Evolutionary conservation across 2,797 vertebrate genomes (phyloP).

Genomic region (Emys orbicularis): DNA sequence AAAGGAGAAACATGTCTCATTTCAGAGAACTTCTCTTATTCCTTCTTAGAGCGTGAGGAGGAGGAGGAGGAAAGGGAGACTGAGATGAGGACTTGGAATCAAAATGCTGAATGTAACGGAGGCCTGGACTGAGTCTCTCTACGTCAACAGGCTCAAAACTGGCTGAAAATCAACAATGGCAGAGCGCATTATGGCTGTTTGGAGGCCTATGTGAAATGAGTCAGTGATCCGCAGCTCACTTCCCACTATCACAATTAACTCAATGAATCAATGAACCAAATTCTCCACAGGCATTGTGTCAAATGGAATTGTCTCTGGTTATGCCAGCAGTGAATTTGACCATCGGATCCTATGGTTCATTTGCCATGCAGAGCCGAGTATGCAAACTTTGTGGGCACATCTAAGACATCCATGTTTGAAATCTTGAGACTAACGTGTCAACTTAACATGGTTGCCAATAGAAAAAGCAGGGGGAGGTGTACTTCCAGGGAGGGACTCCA

Average conservation of each 20-base stretch:
- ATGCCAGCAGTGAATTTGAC: background rate
- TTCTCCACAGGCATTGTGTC: background rate
- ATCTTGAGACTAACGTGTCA: background rate
- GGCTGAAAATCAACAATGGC: background rate
- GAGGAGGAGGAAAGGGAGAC: rapidly evolving
- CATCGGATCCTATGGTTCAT: rapidly evolving
- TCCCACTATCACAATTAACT: background rate
- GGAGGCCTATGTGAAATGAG: background rate
- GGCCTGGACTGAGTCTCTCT: background rate
- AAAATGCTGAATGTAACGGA: rapidly evolving
- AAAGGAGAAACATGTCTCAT: background rate
- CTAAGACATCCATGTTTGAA: background rate
- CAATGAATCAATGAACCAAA: rapidly evolving
- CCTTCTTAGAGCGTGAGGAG: background rate
- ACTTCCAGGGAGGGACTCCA: background rate
- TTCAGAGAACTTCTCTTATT: background rate
- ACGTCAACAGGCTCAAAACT: background rate
- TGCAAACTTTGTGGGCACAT: rapidly evolving
- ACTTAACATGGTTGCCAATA: background rate
- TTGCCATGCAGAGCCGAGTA: rapidly evolving
- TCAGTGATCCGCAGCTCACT: rapidly evolving
- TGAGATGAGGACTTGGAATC: background rate
- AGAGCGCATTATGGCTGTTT: background rate
- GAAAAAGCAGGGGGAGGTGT: background rate
- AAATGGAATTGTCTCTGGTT: rapidly evolving